Evolutionary conservation across 2,888 invertebrate genomes (phyloP), one percentile per base, ranked within the genome.

Genomic region (Amphipoea oculea): DNA sequence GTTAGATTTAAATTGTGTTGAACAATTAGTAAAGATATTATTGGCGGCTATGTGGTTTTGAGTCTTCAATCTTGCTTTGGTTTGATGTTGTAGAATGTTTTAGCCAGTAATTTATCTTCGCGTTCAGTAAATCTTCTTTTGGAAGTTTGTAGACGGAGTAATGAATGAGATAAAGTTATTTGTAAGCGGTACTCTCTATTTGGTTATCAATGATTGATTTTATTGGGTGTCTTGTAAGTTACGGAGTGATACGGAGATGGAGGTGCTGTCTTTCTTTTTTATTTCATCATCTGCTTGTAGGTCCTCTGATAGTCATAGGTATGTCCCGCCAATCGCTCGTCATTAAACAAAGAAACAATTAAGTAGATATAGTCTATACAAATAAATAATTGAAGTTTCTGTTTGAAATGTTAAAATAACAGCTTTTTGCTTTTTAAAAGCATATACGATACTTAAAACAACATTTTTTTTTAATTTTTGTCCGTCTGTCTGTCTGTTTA

Each of bases 1-100:
- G 83, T 84, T 70, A 79, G 73, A 79, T 84, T 86, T 81, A 79
- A 81, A 78, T 80, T 82, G 77, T 76, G 78, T 78, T 73, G 36
- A 82, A 77, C 74, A 78, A 77, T 78, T 66, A 77, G 36, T 75
- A 12, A 65, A 70, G 77, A 54, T 73, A 74, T 67, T 68, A 72
- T 12, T 12, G 29, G 82, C 14, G 57, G 82, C 79, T 79, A 76
- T 72, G 66, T 51, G 66, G 62, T 36, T 73, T 62, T 40, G 29
- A 70, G 42, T 81, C 12, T 40, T 76, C 42, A 73, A 70, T 73
- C 40, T 75, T 63, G 63, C 73, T 67, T 67, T 67, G 42, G 79
- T 83, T 70, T 73, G 17, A 57, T 66, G 48, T 69, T 63, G 36
- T 73, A 45, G 54, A 83, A 69, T 54, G 40, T 23, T 73, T 70